Base-by-base conservation (phyloP, 1,140 invertebrate genomes). In the Drosophila rhopaloa region DNA sequence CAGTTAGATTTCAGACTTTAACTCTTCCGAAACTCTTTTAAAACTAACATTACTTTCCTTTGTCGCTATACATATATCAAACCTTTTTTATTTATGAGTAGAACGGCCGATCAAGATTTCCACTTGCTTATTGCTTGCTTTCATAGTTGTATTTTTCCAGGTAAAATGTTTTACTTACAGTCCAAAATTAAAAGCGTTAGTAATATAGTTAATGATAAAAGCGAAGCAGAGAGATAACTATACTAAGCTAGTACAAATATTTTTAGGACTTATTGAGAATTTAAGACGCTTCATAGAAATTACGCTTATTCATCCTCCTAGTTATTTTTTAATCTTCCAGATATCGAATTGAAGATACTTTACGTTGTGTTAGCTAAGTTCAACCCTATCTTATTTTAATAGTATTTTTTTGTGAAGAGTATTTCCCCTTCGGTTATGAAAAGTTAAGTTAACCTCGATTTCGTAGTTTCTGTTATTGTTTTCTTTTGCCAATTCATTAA, bases 401-500 rank as follows among this genome's bases (percentile, higher is more conserved):
- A n/a, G 13, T 50, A 13, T 27, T 50, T n/a, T 2, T 19, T 6
- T 29, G 8, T 11, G 6, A n/a, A 71, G 65, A 53, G 67, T 50
- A 71, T 50, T 16, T 1, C 10, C 1, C 1, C 1, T 71, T 71
- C 67, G 65, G 9, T 14, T 19, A n/a, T 0, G 0, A 6, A 16
- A 10, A 43, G 11, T 11, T 57, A 40, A 68, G 11, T 11, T 57
- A 40, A 68, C 50, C 43, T 7, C 35, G 14, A 40, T 70, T 50
- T 48, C n/a, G 27, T 50, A 11, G 9, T 14, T 29, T 29, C 37
- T 71, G 51, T 71, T 71, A 71, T 71, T 71, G 67, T 71, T 71
- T 71, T 70, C 51, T 57, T 71, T 71, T 19, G 67, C 35, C 67
- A 51, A 73, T 53, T 73, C 67, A 73, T 51, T 73, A 60, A 24